phyloP scores from a whole-genome alignment of 2,797 vertebrate species.

The Bothrops alternatus region DNA sequence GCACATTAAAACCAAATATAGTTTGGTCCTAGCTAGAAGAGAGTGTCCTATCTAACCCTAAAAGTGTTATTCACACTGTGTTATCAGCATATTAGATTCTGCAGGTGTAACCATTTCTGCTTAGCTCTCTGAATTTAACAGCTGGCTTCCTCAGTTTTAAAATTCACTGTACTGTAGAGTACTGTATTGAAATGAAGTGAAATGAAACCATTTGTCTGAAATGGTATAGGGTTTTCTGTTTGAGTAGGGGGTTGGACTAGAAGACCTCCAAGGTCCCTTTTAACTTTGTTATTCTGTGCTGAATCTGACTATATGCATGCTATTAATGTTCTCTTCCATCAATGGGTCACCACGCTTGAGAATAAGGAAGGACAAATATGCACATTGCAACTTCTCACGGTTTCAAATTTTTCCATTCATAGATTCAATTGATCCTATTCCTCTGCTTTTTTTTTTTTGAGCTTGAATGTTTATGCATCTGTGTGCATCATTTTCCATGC shows the following conservation, averaged over 20 bases:
- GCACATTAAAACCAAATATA: not conserved
- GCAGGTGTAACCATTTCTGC: too few species aligned
- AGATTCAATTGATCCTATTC: not conserved
- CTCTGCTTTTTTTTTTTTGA: not conserved
- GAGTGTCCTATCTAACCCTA: not conserved
- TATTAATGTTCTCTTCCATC: not conserved
- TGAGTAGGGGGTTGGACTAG: not conserved
- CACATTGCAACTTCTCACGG: not conserved
- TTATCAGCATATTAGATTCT: not conserved
- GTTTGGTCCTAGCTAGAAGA: not conserved
- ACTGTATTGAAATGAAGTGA: not conserved
- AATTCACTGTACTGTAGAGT: not conserved
- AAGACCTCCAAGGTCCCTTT: not conserved
- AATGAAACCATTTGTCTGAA: not conserved
- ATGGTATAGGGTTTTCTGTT: not conserved
- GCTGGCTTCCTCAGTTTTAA: not conserved
- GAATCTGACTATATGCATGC: not conserved
- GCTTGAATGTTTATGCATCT: not conserved
- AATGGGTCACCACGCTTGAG: not conserved
- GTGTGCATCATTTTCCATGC: not conserved
- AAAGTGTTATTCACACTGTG: not conserved
- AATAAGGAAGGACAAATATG: not conserved
- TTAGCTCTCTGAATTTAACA: not conserved
- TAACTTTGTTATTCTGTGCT: not conserved
- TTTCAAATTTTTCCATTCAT: not conserved